Evolutionary conservation across 1,140 invertebrate species (phyloP), one percentile per base, ranked within the genome.

Genomic region (Pogonomyrmex barbatus): DNA sequence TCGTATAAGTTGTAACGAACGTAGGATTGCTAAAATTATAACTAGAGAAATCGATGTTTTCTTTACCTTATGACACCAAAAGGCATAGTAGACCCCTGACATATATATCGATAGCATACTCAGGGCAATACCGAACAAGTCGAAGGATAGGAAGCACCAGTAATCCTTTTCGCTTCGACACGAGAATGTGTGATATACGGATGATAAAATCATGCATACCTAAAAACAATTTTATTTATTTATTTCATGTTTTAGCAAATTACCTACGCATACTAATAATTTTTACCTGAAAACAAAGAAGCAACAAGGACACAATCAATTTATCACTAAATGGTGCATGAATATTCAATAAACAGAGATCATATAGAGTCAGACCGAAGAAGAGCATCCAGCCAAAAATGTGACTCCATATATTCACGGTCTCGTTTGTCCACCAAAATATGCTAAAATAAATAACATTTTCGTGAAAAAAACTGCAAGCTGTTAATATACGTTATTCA

Each of bases 361-460:
- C 98, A 90, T 98, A 97, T 56, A 98, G 95, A 9, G 98, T 98
- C 70, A 99, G 95, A 30, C 97, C 97, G 30, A 98, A 95, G 89
- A 99, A 98, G 10, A 99, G 94, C 92, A 98, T 96, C 96, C 98
- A 99, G 9, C 98, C 98, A 87, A 98, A 97, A 87, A 99, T 96
- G 94, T 99, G 99, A 76, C 98, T 98, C 99, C 99, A 99, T 92
- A 99, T 99, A 92, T 99, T 99, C 88, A 99, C 96, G 4, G 98
- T 99, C 94, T 99, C 99, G 93, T 99, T 99, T 24, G 98, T 99
- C 98, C 98, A 98, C 97, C 98, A 98, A 95, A 99, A 99, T 92
- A 99, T 96, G 93, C 98, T 98, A 78, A 30, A 89, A 89, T 30
- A 67, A 33, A 12, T 5, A 75, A 67, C 67, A 14, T 24, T n/a